Evolutionary conservation across 1,140 invertebrate species (phyloP).

Genomic region (Zophobas atratus): DNA sequence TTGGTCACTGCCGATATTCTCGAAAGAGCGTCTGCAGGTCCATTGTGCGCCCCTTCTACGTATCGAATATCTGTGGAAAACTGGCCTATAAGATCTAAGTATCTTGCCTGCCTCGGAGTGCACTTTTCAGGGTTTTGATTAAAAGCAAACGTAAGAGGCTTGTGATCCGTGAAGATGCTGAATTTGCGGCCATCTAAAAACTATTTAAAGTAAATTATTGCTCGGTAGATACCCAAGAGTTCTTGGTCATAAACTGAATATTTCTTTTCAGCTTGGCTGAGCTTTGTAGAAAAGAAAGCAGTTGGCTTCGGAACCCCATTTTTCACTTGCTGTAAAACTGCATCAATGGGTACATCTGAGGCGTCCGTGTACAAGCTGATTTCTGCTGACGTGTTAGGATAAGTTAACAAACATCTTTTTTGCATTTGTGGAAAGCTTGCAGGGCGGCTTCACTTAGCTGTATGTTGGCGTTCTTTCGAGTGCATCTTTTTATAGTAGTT

Average conservation of each 20-base stretch:
- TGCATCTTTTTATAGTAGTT: slow-evolving; percentile 63
- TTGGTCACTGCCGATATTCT: slow-evolving; percentile 63
- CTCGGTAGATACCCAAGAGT: slow-evolving; percentile 68
- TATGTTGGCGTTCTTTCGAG: slow-evolving; percentile 51
- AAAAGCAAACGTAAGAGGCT: slow-evolving; percentile 65
- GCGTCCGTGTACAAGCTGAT: slow-evolving; percentile 62
- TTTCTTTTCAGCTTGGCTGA: slow-evolving; percentile 52
- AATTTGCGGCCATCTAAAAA: slow-evolving; percentile 62
- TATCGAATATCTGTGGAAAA: slow-evolving; percentile 65
- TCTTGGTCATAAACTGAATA: slow-evolving; percentile 68
- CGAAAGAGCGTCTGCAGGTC: slow-evolving; percentile 62
- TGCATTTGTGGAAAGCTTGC: slow-evolving; percentile 66
- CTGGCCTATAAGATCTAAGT: slow-evolving; percentile 63
- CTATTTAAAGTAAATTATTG: slow-evolving; percentile 61
- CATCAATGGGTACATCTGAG: slow-evolving; percentile 65
- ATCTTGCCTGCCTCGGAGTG: slow-evolving; percentile 59
- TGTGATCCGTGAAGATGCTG: slow-evolving; percentile 67
- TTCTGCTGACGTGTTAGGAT: slow-evolving; percentile 51
- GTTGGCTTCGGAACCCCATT: slow-evolving; percentile 52
- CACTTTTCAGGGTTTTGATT: slow-evolving; percentile 58
- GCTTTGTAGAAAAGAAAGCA: slow-evolving; percentile 60
- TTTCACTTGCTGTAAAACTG: slow-evolving; percentile 63
- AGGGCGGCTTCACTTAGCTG: slow-evolving; percentile 60
- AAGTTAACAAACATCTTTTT: slow-evolving; percentile 62
- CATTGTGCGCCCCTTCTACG: slow-evolving; percentile 61